phyloP scores from a whole-genome alignment of 2,888 invertebrate genomes.

The Cosmia pyralina region DNA sequence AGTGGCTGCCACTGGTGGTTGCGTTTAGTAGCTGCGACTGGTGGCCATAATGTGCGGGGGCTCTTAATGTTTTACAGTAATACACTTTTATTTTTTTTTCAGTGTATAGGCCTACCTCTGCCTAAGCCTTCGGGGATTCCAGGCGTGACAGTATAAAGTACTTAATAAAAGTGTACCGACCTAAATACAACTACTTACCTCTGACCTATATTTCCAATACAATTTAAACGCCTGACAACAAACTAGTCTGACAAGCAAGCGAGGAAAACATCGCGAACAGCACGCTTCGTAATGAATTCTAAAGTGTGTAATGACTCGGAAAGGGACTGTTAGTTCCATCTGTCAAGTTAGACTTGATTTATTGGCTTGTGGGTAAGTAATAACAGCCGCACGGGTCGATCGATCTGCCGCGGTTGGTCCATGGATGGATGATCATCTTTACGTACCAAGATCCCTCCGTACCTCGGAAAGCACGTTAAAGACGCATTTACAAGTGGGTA shows the following conservation, averaged over 20 bases:
- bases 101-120: not conserved
- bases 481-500: too few species aligned
- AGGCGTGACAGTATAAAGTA: not conserved
- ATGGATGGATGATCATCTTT: not conserved
- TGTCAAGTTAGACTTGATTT: constrained; percentile 42
- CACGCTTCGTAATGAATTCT: constrained; percentile 44
- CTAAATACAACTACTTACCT: not conserved
- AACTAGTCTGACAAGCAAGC: constrained; percentile 15
- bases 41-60: too few species aligned
- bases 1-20: too few species aligned
- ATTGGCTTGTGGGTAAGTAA: constrained; percentile 8
- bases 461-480: not conserved
- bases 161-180: constrained; percentile 2
- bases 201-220: constrained; percentile 25
- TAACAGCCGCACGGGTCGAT: not conserved
- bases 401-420: not conserved
- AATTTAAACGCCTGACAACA: constrained; percentile 26
- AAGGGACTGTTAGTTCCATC: constrained; percentile 28
- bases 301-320: constrained; percentile 48
- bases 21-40: too few species aligned
- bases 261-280: constrained; percentile 20
- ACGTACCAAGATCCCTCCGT: not conserved
- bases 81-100: too few species aligned
- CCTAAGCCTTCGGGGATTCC: too few species aligned
- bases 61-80: too few species aligned